Evolutionary conservation across 1,140 invertebrate genomes (phyloP).

Genomic region (Macrotrachela quadricornifera): DNA sequence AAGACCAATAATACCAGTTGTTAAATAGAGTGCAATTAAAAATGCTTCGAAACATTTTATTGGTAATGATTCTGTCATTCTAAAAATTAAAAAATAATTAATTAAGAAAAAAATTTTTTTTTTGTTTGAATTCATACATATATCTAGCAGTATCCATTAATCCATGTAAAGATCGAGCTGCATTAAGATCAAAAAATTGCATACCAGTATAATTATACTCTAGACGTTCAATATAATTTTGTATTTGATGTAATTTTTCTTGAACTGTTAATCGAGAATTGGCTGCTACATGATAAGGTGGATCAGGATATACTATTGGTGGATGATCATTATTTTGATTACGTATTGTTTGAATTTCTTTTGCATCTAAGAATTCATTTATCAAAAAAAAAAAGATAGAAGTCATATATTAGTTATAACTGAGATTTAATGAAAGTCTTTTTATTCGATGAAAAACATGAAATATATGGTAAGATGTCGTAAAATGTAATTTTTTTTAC

Average conservation of each 20-base stretch:
- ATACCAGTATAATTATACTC: constrained; percentile 18
- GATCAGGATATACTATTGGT: not conserved
- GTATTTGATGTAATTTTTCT: constrained; percentile 21
- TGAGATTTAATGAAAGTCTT: too few species aligned
- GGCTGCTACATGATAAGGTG: constrained; percentile 16
- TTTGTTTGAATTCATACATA: not conserved
- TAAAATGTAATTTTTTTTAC: too few species aligned
- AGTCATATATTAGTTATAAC: too few species aligned
- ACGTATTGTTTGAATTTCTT: too few species aligned
- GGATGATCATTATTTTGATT: too few species aligned
- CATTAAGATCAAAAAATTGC: constrained; percentile 31
- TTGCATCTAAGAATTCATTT: too few species aligned
- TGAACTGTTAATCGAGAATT: constrained; percentile 13
- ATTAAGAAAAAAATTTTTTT: not conserved
- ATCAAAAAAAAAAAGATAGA: too few species aligned
- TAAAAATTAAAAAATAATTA: constrained; percentile 22
- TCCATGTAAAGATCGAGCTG: constrained; percentile 19
- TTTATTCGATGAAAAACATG: too few species aligned
- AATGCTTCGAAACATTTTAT: constrained; percentile 34
- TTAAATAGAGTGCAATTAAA: constrained; percentile 29
- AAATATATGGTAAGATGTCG: too few species aligned
- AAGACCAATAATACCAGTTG: constrained; percentile 9
- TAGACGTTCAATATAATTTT: constrained; percentile 25
- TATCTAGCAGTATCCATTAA: not conserved
- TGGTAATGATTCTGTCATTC: constrained; percentile 29